These are phyloP conservation scores for Cossypha niveicapilla DNA, from an alignment of 2,797 vertebrate genomes.

Conservation along the genomic window DNA sequence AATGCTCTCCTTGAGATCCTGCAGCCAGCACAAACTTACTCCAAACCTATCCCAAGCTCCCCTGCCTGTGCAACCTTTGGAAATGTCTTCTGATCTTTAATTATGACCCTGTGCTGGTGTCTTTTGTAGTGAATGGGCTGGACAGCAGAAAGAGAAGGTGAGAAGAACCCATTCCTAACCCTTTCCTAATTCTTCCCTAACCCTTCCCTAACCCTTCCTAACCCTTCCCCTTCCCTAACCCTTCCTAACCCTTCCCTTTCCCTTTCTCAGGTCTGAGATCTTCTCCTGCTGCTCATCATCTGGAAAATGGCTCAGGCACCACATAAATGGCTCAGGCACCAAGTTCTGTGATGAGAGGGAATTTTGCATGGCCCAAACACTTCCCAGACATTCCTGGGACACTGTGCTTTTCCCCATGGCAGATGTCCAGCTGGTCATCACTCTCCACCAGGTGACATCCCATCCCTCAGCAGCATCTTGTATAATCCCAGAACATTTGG, in stretches of 20 bases:
- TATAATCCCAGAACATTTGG: neutral
- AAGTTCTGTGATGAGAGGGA: neutral
- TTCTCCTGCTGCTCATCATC: neutral
- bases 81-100: neutral
- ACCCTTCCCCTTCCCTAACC: too few species aligned
- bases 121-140: neutral
- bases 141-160: neutral
- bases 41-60: neutral
- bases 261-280: neutral
- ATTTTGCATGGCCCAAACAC: neutral
- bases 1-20: neutral
- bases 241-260: too few species aligned
- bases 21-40: neutral
- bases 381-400: neutral
- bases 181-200: neutral
- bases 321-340: too few species aligned
- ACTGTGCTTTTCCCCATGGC: neutral
- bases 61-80: neutral
- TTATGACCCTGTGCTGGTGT: neutral
- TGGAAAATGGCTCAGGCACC: neutral
- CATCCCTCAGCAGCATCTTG: fast-evolving
- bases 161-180: neutral
- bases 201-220: neutral
- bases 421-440: neutral
- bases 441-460: neutral